Evolutionary conservation across 1,140 invertebrate genomes (phyloP), one percentile per base, ranked within the genome.

Genomic region (Hylaeus volcanicus): DNA sequence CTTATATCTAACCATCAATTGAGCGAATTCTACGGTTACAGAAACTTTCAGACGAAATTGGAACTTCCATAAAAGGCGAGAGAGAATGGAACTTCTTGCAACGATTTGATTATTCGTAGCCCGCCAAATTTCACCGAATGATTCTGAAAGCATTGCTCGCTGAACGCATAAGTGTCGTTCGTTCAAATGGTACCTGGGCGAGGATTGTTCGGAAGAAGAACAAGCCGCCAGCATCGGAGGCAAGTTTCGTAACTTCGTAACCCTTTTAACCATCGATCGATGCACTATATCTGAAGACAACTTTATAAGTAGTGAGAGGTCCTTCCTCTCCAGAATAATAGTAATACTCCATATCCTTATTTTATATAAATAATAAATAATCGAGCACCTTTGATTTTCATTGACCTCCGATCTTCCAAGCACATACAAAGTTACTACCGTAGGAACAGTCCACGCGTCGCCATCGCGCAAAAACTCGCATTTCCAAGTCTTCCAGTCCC

Each of bases 221-320:
- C 37, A 92, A 91, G 76, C 92, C 92, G 5, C 81, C 89, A 73
- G 86, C 90, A 45, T 93, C 92, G 5, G 90, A 93, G 88, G 92
- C 91, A 26, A 86, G 85, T 83, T 39, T 64, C 53, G 53, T 61
- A 48, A 51, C 2, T 9, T 51, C 72, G 37, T 48, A 55, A 51
- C 51, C 8, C 41, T 63, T 11, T 58, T 76, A 61, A 8, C 15
- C 39, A 48, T 73, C 41, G 43, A 26, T 72, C 75, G 53, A 68
- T 64, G 3, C 5, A 5, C 43, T 45, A 45, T 45, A 45, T 5
- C 5, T 2, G 43, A 5, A 45, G 5, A 5, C 43, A 45, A 5
- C 43, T 45, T 45, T 45, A 5, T 45, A 45, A 5, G 43, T 45
- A 45, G 3, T 45, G 3, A 5, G 5, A 45, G 43, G 43, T 45